These are phyloP conservation scores for Drosophila mettleri DNA, from an alignment of 2,888 invertebrate species.

Conservation along the genomic window DNA sequence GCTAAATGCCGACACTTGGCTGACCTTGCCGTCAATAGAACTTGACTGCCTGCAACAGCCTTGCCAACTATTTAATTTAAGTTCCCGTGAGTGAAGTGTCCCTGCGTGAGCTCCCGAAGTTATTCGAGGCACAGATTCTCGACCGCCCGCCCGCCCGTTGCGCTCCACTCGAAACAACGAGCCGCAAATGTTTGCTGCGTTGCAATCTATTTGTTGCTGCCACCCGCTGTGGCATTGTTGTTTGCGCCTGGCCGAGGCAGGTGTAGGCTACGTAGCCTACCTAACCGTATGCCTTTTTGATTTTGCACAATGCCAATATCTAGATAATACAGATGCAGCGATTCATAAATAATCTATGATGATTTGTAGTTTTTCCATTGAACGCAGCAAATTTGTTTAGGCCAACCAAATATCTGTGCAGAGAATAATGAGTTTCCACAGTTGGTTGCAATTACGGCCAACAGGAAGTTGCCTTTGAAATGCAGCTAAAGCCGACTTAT, in stretches of 20 bases:
- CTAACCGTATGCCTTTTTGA: conserved; percentile 42
- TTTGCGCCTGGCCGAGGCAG: conserved; percentile 50
- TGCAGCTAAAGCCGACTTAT: conserved; percentile 8
- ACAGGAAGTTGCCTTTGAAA: conserved; percentile 35
- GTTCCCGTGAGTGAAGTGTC: conserved; percentile 65
- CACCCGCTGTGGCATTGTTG: conserved; percentile 58
- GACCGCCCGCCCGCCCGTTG: conserved; percentile 38
- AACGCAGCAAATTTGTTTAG: conserved; percentile 26
- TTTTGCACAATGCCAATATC: conserved; percentile 63
- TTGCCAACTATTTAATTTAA: conserved; percentile 23
- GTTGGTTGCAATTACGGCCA: conserved; percentile 41
- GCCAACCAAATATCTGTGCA: conserved; percentile 14
- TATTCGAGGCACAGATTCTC: neutral
- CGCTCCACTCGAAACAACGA: conserved; percentile 54
- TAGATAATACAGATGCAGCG: conserved; percentile 42
- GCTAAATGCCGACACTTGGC: conserved; percentile 43
- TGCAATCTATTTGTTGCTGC: conserved; percentile 41
- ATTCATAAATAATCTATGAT: conserved; percentile 24
- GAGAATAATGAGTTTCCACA: conserved; percentile 40
- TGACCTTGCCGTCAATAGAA: conserved; percentile 35
- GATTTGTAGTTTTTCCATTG: conserved; percentile 32
- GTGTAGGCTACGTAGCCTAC: conserved; percentile 46
- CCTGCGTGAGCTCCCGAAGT: conserved; percentile 8
- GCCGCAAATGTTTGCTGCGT: conserved; percentile 32
- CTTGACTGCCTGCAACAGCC: conserved; percentile 16